phyloP scores from a whole-genome alignment of 2,888 invertebrate genomes.

The Eristalis intricaria region DNA sequence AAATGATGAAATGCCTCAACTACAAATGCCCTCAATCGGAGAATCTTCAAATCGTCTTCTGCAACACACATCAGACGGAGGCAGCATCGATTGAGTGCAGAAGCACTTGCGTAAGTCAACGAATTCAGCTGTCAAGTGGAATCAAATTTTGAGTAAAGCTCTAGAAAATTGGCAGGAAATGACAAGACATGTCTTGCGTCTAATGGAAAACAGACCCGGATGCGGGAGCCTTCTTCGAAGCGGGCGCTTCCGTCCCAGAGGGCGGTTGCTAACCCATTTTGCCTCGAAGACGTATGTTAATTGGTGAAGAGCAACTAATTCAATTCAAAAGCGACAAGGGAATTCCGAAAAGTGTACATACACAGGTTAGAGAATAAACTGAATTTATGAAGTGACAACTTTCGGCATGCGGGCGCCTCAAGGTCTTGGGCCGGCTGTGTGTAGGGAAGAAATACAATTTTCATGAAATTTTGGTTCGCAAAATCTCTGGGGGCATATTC shows the following conservation, averaged over 20 bases:
- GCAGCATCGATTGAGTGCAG: not conserved
- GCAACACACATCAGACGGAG: not conserved
- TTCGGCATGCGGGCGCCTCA: not conserved
- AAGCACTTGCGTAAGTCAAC: not conserved
- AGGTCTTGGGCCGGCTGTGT: not conserved
- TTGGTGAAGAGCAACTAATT: not conserved
- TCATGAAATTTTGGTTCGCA: not conserved
- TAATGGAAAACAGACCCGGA: not conserved
- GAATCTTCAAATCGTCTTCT: no score
- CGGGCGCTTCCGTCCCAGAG: not conserved
- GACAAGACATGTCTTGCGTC: not conserved
- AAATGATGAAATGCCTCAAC: not conserved
- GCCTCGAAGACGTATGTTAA: not conserved
- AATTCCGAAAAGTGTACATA: no score
- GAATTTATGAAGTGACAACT: not conserved
- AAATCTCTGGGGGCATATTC: slow-evolving; percentile 3
- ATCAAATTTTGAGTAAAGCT: not conserved
- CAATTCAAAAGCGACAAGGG: not conserved
- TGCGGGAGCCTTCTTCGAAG: not conserved
- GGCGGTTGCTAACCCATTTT: not conserved
- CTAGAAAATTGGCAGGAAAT: not conserved
- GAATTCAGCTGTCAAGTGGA: not conserved
- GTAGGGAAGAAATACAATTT: not conserved
- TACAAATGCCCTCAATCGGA: not conserved
- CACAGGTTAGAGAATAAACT: not conserved